Evolutionary conservation across 2,888 invertebrate species (phyloP).

Genomic region (Dichetophora obliterata): DNA sequence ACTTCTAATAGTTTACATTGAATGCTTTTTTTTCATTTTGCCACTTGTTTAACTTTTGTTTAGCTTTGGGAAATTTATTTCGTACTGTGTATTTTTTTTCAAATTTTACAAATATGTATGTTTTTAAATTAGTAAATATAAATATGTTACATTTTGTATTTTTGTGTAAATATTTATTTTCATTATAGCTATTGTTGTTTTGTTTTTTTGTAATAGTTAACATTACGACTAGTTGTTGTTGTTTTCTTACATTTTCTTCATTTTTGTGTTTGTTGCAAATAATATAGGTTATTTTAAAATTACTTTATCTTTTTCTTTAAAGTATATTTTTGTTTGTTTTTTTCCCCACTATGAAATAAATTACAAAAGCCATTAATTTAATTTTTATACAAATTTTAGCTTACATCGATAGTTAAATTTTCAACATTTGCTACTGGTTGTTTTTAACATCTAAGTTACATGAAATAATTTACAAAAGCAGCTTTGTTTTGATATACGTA

Average conservation of each 20-base stretch:
- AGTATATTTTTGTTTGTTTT: conserved; percentile 47
- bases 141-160: conserved; percentile 14
- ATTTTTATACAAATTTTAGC: conserved; percentile 40
- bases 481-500: conserved; percentile 42
- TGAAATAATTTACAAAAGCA: conserved; percentile 62
- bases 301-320: conserved; percentile 27
- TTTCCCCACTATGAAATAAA: conserved; percentile 58
- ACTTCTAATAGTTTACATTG: conserved; percentile 37
- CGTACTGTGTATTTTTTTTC: conserved; percentile 15
- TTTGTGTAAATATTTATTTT: conserved; percentile 28
- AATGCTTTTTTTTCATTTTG: conserved; percentile 27
- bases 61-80: conserved; percentile 12
- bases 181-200: conserved; percentile 49
- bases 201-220: conserved; percentile 58
- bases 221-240: conserved; percentile 62
- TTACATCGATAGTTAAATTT: conserved; percentile 41
- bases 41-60: conserved; percentile 39
- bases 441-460: conserved; percentile 43
- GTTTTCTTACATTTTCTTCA: conserved; percentile 41
- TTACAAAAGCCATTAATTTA: conserved; percentile 64
- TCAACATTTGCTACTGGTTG: conserved; percentile 22
- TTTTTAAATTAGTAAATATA: conserved; percentile 43
- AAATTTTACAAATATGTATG: conserved; percentile 40
- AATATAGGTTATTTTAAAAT: conserved; percentile 34
- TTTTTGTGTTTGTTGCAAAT: conserved; percentile 34